Percentiles rank a stretch among this genome's conserved stretches.
These are phyloP conservation scores for Propithecus deckenii DNA, from an alignment of 2,797 vertebrate genomes.

Conservation along the genomic window DNA sequence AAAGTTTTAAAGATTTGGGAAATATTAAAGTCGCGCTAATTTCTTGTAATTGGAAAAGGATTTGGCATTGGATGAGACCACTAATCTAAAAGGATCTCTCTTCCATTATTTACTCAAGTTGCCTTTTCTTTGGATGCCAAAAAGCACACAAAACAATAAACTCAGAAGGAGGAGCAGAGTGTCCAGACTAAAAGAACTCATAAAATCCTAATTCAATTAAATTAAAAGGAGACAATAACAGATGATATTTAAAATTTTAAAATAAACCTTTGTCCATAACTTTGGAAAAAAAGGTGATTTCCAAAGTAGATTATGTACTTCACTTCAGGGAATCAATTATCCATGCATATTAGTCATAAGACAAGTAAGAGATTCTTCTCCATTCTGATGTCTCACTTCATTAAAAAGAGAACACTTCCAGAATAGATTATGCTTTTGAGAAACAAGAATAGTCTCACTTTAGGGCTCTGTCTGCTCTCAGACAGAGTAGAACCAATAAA, in stretches of 20 bases:
- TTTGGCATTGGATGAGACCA: background rate
- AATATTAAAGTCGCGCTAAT: background rate
- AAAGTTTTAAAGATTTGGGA: background rate
- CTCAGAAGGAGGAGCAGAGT: background rate
- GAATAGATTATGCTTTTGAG: conserved; percentile 70
- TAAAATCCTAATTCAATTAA: conserved; percentile 46
- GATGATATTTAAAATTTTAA: conserved; percentile 48
- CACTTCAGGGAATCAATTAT: conserved; percentile 57
- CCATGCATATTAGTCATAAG: conserved; percentile 37
- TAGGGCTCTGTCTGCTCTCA: conserved; percentile 35
- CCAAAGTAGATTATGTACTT: conserved; percentile 47
- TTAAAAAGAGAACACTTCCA: conserved; percentile 72
- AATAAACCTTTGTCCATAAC: conserved; percentile 31
- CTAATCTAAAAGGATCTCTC: background rate
- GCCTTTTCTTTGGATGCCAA: background rate
- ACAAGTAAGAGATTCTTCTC: conserved; percentile 51
- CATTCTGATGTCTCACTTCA: conserved; percentile 59
- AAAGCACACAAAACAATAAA: conserved; percentile 28
- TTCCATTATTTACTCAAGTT: background rate
- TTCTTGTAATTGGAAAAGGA: background rate
- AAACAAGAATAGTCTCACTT: conserved; percentile 41
- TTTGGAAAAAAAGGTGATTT: conserved; percentile 38
- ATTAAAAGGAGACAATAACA: conserved; percentile 43
- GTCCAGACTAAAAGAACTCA: background rate
- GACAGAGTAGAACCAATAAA: conserved; percentile 62